phyloP scores from a whole-genome alignment of 2,113 vertebrate genomes.

The Oxygymnocypris stewartii region DNA sequence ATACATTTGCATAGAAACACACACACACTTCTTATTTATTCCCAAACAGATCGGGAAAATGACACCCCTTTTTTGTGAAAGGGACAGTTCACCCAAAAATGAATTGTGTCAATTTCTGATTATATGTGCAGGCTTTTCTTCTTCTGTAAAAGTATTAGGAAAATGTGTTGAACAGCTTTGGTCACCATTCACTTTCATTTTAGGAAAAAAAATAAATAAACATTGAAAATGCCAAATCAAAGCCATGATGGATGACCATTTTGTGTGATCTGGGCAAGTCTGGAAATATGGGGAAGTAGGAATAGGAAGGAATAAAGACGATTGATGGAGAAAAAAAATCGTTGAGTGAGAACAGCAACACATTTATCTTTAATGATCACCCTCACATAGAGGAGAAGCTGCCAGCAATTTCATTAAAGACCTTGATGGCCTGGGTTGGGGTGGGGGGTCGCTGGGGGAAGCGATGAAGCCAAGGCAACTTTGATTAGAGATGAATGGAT shows the following conservation, averaged over 20 bases:
- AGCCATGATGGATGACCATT: neutral
- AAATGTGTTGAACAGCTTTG: neutral
- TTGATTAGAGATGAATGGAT: conserved; percentile 34
- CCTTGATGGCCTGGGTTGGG: conserved; percentile 14
- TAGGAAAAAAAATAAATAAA: neutral
- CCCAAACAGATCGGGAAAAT: neutral
- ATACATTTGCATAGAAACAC: conserved; percentile 44
- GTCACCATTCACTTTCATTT: neutral
- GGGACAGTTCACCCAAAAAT: neutral
- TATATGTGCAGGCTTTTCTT: neutral
- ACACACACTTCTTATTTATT: neutral
- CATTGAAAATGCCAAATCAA: neutral
- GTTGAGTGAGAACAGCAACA: conserved; percentile 50
- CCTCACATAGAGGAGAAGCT: conserved; percentile 59
- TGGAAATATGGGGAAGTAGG: conserved; percentile 13
- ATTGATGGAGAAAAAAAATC: conserved; percentile 44
- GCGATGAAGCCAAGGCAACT: neutral
- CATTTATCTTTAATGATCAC: conserved; percentile 74
- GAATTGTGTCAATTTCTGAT: neutral
- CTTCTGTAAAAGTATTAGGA: neutral
- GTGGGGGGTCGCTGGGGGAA: neutral
- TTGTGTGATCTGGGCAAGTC: neutral
- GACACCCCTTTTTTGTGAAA: neutral
- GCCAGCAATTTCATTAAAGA: conserved; percentile 65
- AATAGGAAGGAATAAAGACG: conserved; percentile 25